Conservation (phyloP, 1,140 invertebrate species). For the Psix sp. region DNA sequence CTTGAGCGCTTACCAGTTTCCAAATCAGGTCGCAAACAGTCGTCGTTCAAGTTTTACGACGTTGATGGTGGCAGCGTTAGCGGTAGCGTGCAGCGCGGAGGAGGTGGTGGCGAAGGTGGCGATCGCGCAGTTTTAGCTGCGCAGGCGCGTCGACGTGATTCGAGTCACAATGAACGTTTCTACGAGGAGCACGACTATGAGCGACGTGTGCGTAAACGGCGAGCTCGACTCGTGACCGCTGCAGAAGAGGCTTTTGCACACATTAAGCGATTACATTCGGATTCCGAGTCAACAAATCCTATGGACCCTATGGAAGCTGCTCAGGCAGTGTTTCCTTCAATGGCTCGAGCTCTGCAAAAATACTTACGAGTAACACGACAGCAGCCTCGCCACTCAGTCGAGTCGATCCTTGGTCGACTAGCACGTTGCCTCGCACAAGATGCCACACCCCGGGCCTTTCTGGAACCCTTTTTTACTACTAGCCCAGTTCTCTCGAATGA, state of each 20-base stretch:
- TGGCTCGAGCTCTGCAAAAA: slow-evolving; percentile 96
- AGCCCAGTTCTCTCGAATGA: slow-evolving; percentile 88
- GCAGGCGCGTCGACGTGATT: slow-evolving; percentile 87
- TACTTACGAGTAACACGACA: slow-evolving; percentile 96
- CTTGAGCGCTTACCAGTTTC: slow-evolving; percentile 92
- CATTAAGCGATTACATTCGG: slow-evolving; percentile 88
- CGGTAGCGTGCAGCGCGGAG: slow-evolving; percentile 82
- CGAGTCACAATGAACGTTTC: slow-evolving; percentile 96
- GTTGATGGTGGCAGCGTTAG: slow-evolving; percentile 91
- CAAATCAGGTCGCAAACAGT: slow-evolving; percentile 86
- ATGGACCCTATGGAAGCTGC: slow-evolving; percentile 97
- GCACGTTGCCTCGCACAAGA: slow-evolving; percentile 94
- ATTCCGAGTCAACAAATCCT: slow-evolving; percentile 79
- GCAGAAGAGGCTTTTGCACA: slow-evolving; percentile 98
- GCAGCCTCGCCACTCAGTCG: slow-evolving; percentile 95
- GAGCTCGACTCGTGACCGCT: slow-evolving; percentile 91
- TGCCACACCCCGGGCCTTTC: slow-evolving; percentile 93
- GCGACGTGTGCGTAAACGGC: slow-evolving; percentile 91
- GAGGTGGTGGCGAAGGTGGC: slow-evolving; percentile 78
- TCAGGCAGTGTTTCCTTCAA: slow-evolving; percentile 96
- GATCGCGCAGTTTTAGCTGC: slow-evolving; percentile 83
- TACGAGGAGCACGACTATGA: slow-evolving; percentile 99
- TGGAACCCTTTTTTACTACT: slow-evolving; percentile 90
- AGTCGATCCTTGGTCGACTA: slow-evolving; percentile 91
- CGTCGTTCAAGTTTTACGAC: slow-evolving; percentile 97